These are phyloP conservation scores for Drosophila recens DNA, from an alignment of 2,888 invertebrate species.

Conservation along the genomic window DNA sequence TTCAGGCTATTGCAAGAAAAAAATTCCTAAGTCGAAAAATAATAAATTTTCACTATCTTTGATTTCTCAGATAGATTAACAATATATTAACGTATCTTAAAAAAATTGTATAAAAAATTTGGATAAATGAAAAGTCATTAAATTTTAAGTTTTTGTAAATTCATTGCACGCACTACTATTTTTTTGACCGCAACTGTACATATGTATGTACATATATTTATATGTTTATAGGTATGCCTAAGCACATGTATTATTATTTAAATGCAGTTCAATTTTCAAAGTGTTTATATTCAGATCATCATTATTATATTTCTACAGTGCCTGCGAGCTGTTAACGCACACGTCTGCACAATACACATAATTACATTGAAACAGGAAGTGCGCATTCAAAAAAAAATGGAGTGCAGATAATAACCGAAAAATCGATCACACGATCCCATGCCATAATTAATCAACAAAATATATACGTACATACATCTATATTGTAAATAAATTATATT, in stretches of 20 bases:
- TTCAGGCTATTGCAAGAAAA: no score
- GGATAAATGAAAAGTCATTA: no score
- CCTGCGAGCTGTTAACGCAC: slow-evolving; percentile 2
- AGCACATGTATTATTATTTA: slow-evolving; percentile 14
- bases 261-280: slow-evolving; percentile 17
- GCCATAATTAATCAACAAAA: slow-evolving; percentile 22
- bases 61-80: no score
- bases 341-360: neutral
- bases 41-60: no score
- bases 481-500: slow-evolving; percentile 11
- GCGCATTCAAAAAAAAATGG: slow-evolving; percentile 2
- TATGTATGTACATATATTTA: neutral
- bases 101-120: no score
- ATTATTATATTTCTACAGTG: slow-evolving; percentile 21
- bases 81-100: no score
- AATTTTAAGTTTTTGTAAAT: no score
- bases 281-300: neutral
- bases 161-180: no score
- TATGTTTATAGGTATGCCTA: neutral
- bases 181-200: no score
- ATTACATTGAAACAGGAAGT: slow-evolving; percentile 17
- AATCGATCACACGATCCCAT: slow-evolving; percentile 12
- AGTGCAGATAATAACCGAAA: slow-evolving; percentile 19
- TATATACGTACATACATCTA: neutral
- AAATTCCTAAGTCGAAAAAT: no score